A percentile compares a stretch with the other conserved stretches of the same genome.
Conservation (phyloP, 2,888 invertebrate genomes). For the Macrosiphum euphorbiae region DNA sequence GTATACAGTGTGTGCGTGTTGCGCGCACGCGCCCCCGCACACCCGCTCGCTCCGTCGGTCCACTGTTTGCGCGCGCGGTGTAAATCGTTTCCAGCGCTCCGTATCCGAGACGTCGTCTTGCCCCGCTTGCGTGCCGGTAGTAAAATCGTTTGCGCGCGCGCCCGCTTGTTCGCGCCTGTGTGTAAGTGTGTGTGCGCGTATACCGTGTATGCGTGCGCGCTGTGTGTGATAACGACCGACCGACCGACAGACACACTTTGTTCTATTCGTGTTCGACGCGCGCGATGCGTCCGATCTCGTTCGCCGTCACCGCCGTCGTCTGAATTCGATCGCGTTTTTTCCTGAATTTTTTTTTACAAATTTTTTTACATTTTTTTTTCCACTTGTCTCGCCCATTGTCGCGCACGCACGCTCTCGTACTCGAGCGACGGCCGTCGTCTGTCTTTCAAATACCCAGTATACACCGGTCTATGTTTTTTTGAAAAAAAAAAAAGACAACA, state of each 20-base stretch:
- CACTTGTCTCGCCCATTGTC: not conserved
- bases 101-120: not conserved
- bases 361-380: not conserved
- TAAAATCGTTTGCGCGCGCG: not conserved
- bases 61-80: not conserved
- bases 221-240: constrained; percentile 45
- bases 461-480: not conserved
- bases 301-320: not conserved
- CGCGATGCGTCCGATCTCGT: constrained; percentile 51
- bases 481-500: not conserved
- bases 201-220: not conserved
- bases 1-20: not conserved
- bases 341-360: not conserved
- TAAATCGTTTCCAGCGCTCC: constrained; percentile 13
- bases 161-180: not conserved
- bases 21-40: not conserved
- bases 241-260: constrained; percentile 18
- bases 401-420: not conserved
- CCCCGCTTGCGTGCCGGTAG: not conserved
- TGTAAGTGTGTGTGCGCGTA: not conserved
- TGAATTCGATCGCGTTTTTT: not conserved
- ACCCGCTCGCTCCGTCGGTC: not conserved
- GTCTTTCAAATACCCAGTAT: not conserved
- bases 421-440: not conserved
- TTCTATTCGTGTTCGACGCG: constrained; percentile 46